Evolutionary conservation across 2,113 vertebrate genomes (phyloP), one percentile per base, ranked within the genome.

Genomic region (Corynorhinus townsendii): DNA sequence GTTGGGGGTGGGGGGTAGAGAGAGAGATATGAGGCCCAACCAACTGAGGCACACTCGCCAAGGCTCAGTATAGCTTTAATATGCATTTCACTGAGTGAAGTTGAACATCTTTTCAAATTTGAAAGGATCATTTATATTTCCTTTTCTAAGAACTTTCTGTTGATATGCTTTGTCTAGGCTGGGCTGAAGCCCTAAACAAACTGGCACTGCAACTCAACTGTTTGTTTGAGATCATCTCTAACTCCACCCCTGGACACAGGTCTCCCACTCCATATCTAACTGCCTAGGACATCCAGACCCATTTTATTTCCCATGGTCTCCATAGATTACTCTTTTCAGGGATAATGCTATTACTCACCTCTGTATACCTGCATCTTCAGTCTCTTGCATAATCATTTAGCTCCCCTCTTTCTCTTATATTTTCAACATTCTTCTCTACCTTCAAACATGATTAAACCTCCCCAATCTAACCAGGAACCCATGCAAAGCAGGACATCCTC

Each of bases 51-150:
- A 68, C 64, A 68, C 64, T 33, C 2, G 64, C 64, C 64, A 68
- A 68, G 15, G 64, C 33, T 81, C 73, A 71, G 5, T 94, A 52
- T 83, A 71, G 40, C 43, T 33, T 90, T 90, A 84, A 86, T 92
- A 86, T 95, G 35, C n/a, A 45, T 93, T 93, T 87, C 35, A 81
- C n/a, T 93, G 79, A 80, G 35, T 87, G 28, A 93, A 7, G 22
- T 20, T 84, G 43, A 90, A 8, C 22, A 89, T 16, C 86, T 83
- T 92, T 94, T 45, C 20, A 14, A 85, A 80, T 93, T 85, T 89
- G 45, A n/a, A 95, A 86, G 49, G 45, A 84, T 54, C 9, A 28
- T 47, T 81, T 94, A 56, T n/a, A 82, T 93, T 89, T 77, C 45
- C 80, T 96, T 81, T 62, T 68, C 43, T 88, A 47, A 93, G 28